A percentile compares a stretch with the other conserved stretches of the same genome.
These are phyloP conservation scores for western clawed frog (Xenopus tropicalis) DNA, from an alignment of 2,113 vertebrate genomes.

Conservation along the genomic window UCB_Xtro_10.0 CM004446.2:113565001-113565500, in stretches of 20 bases:
- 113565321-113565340: background rate
- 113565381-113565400: background rate
- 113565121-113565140: constrained; percentile 45
- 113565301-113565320: background rate
- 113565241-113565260: constrained; percentile 44
- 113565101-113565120: constrained; percentile 47
- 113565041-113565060: no score
- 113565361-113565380: background rate
- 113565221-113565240: constrained; percentile 42
- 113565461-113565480: no score
- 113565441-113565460: no score
- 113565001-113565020: no score
- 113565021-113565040: no score
- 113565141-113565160: constrained; percentile 57
- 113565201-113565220: constrained; percentile 48
- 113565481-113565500: no score
- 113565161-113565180: constrained; percentile 53
- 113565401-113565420: no score
- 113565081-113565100: constrained; percentile 43
- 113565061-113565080: background rate
- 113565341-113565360: background rate
- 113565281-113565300: background rate
- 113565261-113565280: constrained; percentile 8
- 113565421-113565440: no score
- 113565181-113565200: constrained; percentile 51